Percentiles rank a stretch among this genome's conserved stretches.
phyloP scores from a whole-genome alignment of 2,888 invertebrate species.

The Synergus gifuensis region DNA sequence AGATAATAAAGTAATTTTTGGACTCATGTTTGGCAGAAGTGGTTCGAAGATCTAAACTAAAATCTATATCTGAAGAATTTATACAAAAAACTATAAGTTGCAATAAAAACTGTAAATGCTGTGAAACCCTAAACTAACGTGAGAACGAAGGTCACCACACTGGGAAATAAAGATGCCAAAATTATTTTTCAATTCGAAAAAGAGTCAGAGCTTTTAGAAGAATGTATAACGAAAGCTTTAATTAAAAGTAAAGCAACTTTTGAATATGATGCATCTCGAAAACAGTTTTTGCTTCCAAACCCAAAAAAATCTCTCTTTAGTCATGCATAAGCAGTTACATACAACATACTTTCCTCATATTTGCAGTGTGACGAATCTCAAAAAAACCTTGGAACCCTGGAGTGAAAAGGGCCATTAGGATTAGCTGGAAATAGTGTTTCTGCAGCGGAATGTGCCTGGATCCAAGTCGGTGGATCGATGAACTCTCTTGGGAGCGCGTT shows the following conservation, averaged over 20 bases:
- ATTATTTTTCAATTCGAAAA: neutral
- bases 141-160: too few relatives aligned
- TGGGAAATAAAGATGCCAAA: too few relatives aligned
- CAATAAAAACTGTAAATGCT: too few relatives aligned
- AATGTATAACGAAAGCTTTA: neutral
- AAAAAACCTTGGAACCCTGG: neutral
- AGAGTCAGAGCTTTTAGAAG: neutral
- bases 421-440: conserved; percentile 19
- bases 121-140: too few relatives aligned
- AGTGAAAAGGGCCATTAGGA: conserved; percentile 28
- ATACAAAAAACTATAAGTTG: too few relatives aligned
- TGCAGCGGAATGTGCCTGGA: conserved; percentile 35
- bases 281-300: neutral
- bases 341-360: neutral
- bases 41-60: too few relatives aligned
- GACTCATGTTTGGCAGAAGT: too few relatives aligned
- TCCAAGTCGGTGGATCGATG: conserved; percentile 28
- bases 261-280: neutral
- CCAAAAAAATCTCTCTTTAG: neutral
- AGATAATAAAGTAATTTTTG: too few relatives aligned
- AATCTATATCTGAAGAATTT: too few relatives aligned
- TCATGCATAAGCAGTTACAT: neutral
- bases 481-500: conserved; percentile 35
- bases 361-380: conserved; percentile 23
- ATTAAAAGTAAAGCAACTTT: neutral